Base-by-base conservation (phyloP, 2,797 vertebrate species). In the Megalops cyprinoides region DNA sequence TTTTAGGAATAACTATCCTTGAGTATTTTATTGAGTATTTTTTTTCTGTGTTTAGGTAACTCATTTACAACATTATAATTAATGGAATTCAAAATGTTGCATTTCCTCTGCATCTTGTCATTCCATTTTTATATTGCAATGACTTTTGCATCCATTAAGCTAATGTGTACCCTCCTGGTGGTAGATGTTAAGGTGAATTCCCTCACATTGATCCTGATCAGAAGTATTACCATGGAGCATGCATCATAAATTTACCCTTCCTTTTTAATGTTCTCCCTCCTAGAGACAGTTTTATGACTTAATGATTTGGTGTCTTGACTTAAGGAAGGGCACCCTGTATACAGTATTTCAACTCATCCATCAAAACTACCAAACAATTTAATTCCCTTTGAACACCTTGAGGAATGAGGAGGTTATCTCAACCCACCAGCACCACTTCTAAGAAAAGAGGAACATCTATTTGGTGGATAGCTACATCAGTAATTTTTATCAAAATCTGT, bases 321-420 rank as follows among this genome's bases (percentile, higher is more conserved):
- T n/a, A n/a, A 91, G 86, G 86, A 90, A 85, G 88, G 83, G 87
- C 89, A 88, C 92, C 90, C 94, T 94, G 91, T 92, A 92, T 91
- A 90, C 92, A 93, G 93, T 91, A 93, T 94, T 94, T 94, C 90
- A 91, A 90, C 84, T 88, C 92, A 94, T 95, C 92, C 92, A 94
- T 95, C 94, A 93, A 83, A 86, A 87, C 87, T 85, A 89, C 91
- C 93, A 94, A 95, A 94, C 94, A 92, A 92, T 94, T 92, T 90
- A 91, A 92, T 92, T 93, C 91, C 91, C 89, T 94, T 92, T 92
- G 89, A 92, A 86, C 80, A 88, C 92, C 92, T 93, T 85, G 84
- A 94, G 94, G 93, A 94, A 91, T 93, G 93, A 93, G 91, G n/a
- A 93, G 93, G 93, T 94, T 94, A 94, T 94, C 94, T 93, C 93